Conservation (phyloP, 2,888 invertebrate species). For the Chymomyza fuscimana region DNA sequence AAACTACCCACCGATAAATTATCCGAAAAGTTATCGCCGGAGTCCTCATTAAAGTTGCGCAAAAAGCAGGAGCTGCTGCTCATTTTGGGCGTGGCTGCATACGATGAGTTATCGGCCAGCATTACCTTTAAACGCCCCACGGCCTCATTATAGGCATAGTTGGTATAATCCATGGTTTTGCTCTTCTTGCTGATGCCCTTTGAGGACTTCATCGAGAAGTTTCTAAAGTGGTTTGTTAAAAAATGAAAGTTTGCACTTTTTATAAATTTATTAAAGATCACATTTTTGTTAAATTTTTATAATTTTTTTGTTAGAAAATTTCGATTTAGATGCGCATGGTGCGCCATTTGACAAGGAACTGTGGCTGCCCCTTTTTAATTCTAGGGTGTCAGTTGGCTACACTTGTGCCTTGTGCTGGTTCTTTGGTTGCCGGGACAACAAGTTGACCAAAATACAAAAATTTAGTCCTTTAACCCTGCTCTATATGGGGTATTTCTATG, state of each 20-base stretch:
- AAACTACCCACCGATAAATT: constrained; percentile 77
- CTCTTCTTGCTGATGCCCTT: constrained; percentile 77
- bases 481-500: constrained; percentile 24
- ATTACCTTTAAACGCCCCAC: constrained; percentile 89
- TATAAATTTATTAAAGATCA: constrained; percentile 41
- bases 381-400: constrained; percentile 50
- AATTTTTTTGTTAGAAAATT: constrained; percentile 12
- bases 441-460: constrained; percentile 59
- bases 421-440: constrained; percentile 59
- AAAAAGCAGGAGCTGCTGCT: constrained; percentile 63
- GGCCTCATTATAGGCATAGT: constrained; percentile 91
- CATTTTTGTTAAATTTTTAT: constrained; percentile 51
- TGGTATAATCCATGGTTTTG: constrained; percentile 88
- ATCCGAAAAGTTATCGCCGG: constrained; percentile 83
- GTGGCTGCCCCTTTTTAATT: constrained; percentile 12
- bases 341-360: constrained; percentile 48
- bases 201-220: constrained; percentile 76
- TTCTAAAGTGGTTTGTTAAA: constrained; percentile 54
- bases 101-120: constrained; percentile 86
- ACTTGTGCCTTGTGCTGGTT: constrained; percentile 30
- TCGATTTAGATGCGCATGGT: constrained; percentile 27
- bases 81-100: constrained; percentile 80
- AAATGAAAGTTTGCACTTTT: constrained; percentile 20
- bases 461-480: constrained; percentile 46
- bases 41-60: constrained; percentile 80